A percentile compares a stretch with the other conserved stretches of the same genome.
These are phyloP conservation scores for Pelobates cultripes DNA, from an alignment of 2,797 vertebrate genomes.

Conservation along the genomic window DNA sequence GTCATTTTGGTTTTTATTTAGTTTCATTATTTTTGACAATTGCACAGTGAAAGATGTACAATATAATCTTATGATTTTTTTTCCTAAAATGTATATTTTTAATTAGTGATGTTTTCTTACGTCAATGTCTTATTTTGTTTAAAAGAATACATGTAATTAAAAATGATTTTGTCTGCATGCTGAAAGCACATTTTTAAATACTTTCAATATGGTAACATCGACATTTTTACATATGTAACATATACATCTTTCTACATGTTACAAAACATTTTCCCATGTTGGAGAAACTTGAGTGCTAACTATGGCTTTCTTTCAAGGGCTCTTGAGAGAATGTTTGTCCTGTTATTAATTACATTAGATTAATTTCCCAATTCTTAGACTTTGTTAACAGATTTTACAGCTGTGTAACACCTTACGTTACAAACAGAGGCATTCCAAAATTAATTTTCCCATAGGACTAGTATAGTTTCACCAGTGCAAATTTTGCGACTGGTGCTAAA, in stretches of 20 bases:
- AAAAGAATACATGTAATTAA: no score
- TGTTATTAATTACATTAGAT: constrained; percentile 13
- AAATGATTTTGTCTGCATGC: no score
- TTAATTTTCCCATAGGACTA: neutral
- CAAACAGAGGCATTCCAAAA: neutral
- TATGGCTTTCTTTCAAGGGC: neutral
- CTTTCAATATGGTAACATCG: no score
- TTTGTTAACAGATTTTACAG: neutral
- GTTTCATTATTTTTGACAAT: no score
- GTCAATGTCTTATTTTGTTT: no score
- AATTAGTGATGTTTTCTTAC: no score
- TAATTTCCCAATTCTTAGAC: neutral
- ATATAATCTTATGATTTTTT: no score
- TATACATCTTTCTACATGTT: neutral
- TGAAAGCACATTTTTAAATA: no score
- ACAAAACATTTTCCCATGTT: neutral
- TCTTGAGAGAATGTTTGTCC: neutral
- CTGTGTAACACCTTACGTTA: constrained; percentile 9
- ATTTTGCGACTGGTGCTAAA: constrained; percentile 7
- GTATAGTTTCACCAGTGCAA: neutral
- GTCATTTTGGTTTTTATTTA: no score
- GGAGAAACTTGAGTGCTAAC: neutral
- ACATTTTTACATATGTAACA: no score
- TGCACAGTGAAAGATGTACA: no score
- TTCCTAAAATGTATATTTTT: no score